Evolutionary conservation across 2,113 vertebrate species (phyloP).

Genomic region (Cervus canadensis): DNA sequence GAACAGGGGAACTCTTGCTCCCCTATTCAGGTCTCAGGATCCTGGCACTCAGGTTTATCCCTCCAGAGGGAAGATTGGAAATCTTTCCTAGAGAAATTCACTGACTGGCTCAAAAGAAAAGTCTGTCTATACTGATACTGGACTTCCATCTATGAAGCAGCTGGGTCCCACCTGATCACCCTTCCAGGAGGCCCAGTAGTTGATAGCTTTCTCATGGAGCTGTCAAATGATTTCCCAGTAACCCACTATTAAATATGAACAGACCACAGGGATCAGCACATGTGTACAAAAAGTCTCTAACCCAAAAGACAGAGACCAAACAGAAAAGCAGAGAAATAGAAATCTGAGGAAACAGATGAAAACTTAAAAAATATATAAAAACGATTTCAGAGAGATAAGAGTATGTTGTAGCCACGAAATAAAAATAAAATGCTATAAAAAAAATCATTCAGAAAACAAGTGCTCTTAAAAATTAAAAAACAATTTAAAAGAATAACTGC

Average conservation of each 20-base stretch:
- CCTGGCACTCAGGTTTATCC: background rate
- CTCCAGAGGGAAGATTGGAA: background rate
- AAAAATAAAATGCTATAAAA: constrained; percentile 18
- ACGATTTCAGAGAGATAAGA: background rate
- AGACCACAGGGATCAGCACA: background rate
- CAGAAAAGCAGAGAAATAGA: background rate
- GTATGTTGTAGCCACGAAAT: background rate
- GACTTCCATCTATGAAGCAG: background rate
- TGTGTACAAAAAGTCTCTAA: background rate
- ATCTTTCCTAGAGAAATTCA: background rate
- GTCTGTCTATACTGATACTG: background rate
- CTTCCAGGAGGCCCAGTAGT: background rate
- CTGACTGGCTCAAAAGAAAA: background rate
- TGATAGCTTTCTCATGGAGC: background rate
- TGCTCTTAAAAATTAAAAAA: background rate
- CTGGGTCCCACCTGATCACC: background rate
- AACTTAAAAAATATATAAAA: background rate
- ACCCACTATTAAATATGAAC: background rate
- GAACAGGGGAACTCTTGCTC: too few relatives aligned
- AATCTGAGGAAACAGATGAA: background rate
- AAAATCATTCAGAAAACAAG: background rate
- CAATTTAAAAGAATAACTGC: background rate
- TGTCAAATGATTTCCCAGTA: background rate
- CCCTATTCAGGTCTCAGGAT: background rate
- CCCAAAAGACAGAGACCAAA: background rate